A percentile compares a stretch with the other conserved stretches of the same genome.
These are phyloP conservation scores for Tribolium castaneum DNA, from an alignment of 1,140 invertebrate genomes.

Conservation along the genomic window DNA sequence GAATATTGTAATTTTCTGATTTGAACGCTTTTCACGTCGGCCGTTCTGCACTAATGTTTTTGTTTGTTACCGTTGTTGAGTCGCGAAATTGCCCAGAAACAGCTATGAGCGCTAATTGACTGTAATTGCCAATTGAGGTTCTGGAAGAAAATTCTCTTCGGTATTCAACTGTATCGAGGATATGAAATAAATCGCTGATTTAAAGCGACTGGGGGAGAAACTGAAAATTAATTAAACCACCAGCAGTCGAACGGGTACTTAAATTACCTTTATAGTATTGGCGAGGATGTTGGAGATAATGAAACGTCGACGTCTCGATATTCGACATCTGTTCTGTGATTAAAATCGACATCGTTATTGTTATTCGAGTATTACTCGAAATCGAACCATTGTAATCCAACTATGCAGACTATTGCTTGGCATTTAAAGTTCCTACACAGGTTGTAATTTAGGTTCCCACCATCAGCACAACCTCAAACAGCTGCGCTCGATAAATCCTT, in stretches of 20 bases:
- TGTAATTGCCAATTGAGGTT: constrained; percentile 6
- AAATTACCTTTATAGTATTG: constrained; percentile 37
- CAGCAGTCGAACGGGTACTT: background rate
- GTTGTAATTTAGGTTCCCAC: constrained; percentile 39
- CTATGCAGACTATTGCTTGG: constrained; percentile 49
- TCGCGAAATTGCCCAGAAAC: constrained; percentile 42
- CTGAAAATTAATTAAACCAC: constrained; percentile 34
- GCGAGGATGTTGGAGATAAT: constrained; percentile 43
- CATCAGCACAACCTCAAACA: background rate
- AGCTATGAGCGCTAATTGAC: constrained; percentile 5
- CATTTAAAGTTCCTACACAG: constrained; percentile 41
- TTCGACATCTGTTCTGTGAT: constrained; percentile 53
- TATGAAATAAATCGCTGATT: too few relatives aligned
- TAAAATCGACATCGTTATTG: constrained; percentile 50
- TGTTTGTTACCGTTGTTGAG: constrained; percentile 42
- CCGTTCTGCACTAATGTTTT: constrained; percentile 38
- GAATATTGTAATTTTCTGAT: constrained; percentile 53
- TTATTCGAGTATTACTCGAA: constrained; percentile 49
- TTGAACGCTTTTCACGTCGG: constrained; percentile 29
- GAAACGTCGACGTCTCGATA: constrained; percentile 51
- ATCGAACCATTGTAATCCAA: constrained; percentile 51
- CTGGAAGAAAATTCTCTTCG: background rate
- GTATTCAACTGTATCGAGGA: too few relatives aligned
- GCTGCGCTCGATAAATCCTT: constrained; percentile 40
- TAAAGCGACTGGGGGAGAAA: background rate